Evolutionary conservation across 2,888 invertebrate species (phyloP).

Genomic region (Eupithecia tripunctaria): DNA sequence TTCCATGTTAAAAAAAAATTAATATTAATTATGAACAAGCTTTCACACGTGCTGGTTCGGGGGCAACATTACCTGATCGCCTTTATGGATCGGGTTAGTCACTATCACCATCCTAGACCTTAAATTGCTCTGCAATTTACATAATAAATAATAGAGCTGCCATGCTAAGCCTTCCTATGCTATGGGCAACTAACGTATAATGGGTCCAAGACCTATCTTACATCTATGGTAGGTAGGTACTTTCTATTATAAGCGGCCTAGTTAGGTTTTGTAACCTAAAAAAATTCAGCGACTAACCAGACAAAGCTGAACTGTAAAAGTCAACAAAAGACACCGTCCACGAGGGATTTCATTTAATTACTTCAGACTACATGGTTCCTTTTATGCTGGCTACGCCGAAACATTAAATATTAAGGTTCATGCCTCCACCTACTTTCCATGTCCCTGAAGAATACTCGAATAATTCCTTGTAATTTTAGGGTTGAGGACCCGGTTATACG

Average conservation of each 20-base stretch:
- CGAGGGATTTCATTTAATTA: slow-evolving; percentile 30
- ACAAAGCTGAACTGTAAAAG: slow-evolving; percentile 15
- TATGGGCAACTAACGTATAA: too few species aligned
- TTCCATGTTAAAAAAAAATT: too few species aligned
- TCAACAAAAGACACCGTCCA: slow-evolving; percentile 17
- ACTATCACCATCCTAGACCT: too few species aligned
- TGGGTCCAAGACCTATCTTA: too few species aligned
- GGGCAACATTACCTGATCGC: too few species aligned
- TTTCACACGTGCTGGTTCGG: too few species aligned
- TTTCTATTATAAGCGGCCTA: not conserved
- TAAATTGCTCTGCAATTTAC: too few species aligned
- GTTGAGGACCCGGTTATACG: slow-evolving; percentile 31
- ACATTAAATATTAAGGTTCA: slow-evolving; percentile 41
- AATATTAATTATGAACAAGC: too few species aligned
- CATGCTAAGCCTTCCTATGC: too few species aligned
- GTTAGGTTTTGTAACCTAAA: not conserved
- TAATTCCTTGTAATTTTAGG: slow-evolving; percentile 40
- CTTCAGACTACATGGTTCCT: slow-evolving; percentile 18
- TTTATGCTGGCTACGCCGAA: slow-evolving; percentile 30
- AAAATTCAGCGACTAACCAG: slow-evolving; percentile 11
- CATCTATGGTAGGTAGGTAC: not conserved
- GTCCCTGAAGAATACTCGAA: slow-evolving; percentile 40
- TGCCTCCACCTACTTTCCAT: slow-evolving; percentile 39
- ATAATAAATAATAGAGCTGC: too few species aligned
- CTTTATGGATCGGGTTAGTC: too few species aligned